Evolutionary conservation across 1,140 invertebrate species (phyloP), one percentile per base, ranked within the genome.

Genomic region (Palaemon carinicauda): DNA sequence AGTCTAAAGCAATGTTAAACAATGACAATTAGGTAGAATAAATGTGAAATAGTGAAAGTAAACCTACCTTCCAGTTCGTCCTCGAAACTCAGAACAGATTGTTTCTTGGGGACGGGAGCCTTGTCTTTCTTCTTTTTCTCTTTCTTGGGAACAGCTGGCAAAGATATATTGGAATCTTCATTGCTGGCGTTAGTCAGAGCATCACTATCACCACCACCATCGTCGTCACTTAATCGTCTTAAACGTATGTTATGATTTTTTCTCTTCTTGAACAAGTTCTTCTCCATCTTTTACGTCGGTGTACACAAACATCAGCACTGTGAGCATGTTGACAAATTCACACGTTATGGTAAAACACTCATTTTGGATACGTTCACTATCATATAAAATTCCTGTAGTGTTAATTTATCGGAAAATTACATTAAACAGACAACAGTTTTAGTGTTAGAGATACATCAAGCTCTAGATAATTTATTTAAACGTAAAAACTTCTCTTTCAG

Each of bases 21-120:
- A 7, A 24, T 3, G 15, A 12, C n/a, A n/a, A n/a, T n/a, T n/a
- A n/a, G n/a, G n/a, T n/a, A n/a, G n/a, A n/a, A n/a, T n/a, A n/a
- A n/a, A 21, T 73, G 69, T 3, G 1, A 4, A 73, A 73, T 5
- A 51, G 0, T 0, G 33, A 29, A 80, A 27, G 17, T 10, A 14
- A 82, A 52, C 29, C 54, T 12, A 86, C 84, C 84, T 41, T 80
- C 77, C n/a, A 86, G 84, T 52, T 86, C 84, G 65, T 86, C 84
- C 77, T 86, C 84, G n/a, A 86, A 86, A 31, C 84, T 86, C 7
- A 86, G 77, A 21, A 86, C 60, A n/a, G 84, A 86, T 31, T 86
- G 84, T 33, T 86, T 86, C 84, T 86, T 86, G 17, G 41, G 77
- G 27, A 80, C 84, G 10, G 31, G 31, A 60, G 80, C 77, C 33